These are phyloP conservation scores for Nemoura dubitans DNA, from an alignment of 2,888 invertebrate genomes.

Conservation along the genomic window DNA sequence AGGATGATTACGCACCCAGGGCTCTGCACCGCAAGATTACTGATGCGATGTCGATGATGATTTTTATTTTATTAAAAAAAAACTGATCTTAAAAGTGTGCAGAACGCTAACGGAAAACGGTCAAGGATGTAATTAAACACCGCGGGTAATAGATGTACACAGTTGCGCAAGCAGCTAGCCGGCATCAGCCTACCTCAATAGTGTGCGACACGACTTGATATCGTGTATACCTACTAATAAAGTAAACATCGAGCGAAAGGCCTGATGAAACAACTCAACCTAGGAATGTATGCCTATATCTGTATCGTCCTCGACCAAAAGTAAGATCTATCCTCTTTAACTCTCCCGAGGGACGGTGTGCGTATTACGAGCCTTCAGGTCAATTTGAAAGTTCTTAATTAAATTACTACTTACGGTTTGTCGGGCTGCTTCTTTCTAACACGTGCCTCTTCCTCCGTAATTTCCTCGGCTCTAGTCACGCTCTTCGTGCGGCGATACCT, in stretches of 20 bases:
- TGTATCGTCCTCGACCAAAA: not conserved
- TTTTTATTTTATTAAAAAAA: not conserved
- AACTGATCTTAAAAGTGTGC: not conserved
- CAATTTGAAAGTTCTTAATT: conserved; percentile 7
- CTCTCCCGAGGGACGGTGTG: not conserved
- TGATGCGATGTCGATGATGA: not conserved
- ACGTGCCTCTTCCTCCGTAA: conserved; percentile 81
- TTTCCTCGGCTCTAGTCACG: conserved; percentile 88
- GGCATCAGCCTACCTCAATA: not conserved
- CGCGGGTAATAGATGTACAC: not conserved
- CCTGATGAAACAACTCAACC: not conserved
- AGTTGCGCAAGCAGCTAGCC: not conserved
- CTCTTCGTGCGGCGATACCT: conserved; percentile 82
- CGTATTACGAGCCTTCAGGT: not conserved
- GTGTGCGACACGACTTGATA: not conserved
- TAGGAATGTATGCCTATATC: not conserved
- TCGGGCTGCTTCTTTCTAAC: conserved; percentile 83
- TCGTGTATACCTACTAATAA: no score
- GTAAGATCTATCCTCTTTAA: conserved; percentile 4
- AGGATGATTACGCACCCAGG: not conserved
- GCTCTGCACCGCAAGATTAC: not conserved
- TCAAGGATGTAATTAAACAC: not conserved
- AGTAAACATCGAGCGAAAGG: not conserved
- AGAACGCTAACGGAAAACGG: not conserved
- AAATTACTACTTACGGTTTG: conserved; percentile 77